Conservation (phyloP, 2,113 vertebrate species). For the Hiodon tergisus region DNA sequence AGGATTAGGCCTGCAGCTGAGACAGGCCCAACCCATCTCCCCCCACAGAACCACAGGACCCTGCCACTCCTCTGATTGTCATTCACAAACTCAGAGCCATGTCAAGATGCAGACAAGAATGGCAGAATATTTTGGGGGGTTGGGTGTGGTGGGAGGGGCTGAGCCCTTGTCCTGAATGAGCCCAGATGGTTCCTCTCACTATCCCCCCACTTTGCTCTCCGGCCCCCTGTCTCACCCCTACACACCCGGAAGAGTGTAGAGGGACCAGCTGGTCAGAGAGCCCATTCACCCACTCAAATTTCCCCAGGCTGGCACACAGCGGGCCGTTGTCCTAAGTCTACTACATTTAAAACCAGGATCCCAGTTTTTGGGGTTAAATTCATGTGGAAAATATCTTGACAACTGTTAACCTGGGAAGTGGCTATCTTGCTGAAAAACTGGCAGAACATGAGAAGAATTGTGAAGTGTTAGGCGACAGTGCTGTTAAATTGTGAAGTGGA, state of each 20-base stretch:
- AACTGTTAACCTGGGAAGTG: too few species aligned
- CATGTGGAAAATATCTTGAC: too few species aligned
- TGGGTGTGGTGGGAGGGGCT: constrained; percentile 74
- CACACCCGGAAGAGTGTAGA: too few species aligned
- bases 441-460: too few species aligned
- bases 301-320: too few species aligned
- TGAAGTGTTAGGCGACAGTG: too few species aligned
- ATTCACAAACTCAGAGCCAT: constrained; percentile 82
- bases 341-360: too few species aligned
- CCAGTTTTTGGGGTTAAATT: too few species aligned
- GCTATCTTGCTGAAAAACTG: too few species aligned
- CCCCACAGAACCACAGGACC: constrained; percentile 45
- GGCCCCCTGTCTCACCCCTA: constrained; percentile 11
- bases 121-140: constrained; percentile 63
- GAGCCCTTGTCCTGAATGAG: constrained; percentile 88
- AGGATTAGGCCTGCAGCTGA: constrained; percentile 68
- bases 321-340: too few species aligned
- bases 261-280: too few species aligned
- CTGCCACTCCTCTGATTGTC: constrained; percentile 79
- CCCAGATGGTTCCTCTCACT: constrained; percentile 89
- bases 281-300: too few species aligned
- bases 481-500: constrained; percentile 40
- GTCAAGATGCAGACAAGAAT: constrained; percentile 64
- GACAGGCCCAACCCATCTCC: constrained; percentile 71
- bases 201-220: constrained; percentile 63